phyloP scores from a whole-genome alignment of 2,113 vertebrate species.

The Sakesphorus luctuosus region DNA sequence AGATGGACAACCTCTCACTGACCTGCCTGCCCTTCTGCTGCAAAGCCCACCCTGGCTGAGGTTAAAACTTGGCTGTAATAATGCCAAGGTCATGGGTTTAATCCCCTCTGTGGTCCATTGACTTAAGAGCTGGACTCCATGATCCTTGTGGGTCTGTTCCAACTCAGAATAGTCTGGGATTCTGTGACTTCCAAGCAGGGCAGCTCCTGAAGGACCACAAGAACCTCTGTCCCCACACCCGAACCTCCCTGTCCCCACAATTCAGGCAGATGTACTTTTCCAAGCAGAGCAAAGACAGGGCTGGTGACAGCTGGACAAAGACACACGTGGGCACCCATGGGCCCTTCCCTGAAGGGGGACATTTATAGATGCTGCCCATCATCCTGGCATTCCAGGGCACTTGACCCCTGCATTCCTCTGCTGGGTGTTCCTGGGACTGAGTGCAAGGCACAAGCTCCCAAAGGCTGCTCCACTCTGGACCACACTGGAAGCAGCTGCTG shows the following conservation, averaged over 20 bases:
- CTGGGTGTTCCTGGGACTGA: neutral
- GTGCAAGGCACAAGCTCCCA: neutral
- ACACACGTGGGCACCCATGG: neutral
- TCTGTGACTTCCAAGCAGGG: neutral
- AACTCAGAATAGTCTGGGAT: too few relatives aligned
- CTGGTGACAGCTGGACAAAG: slow-evolving; percentile 25
- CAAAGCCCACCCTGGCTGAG: neutral
- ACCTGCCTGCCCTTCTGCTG: rapidly evolving
- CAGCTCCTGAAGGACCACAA: neutral
- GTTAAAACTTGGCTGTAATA: too few relatives aligned
- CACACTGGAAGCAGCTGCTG: neutral
- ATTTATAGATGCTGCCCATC: neutral
- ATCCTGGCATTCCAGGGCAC: neutral
- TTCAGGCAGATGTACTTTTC: neutral
- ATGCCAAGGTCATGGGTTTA: too few relatives aligned
- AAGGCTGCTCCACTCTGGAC: neutral
- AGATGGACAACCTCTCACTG: neutral
- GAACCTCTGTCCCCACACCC: neutral
- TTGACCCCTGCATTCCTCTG: neutral
- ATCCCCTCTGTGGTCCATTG: too few relatives aligned
- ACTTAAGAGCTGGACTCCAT: too few relatives aligned
- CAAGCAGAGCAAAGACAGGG: neutral
- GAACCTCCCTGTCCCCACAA: neutral
- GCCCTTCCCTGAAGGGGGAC: neutral
- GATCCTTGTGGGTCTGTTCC: too few relatives aligned